A percentile compares a stretch with the other conserved stretches of the same genome.
Evolutionary conservation across 2,888 invertebrate genomes (phyloP).

Genomic region (Cepaea hortensis): DNA sequence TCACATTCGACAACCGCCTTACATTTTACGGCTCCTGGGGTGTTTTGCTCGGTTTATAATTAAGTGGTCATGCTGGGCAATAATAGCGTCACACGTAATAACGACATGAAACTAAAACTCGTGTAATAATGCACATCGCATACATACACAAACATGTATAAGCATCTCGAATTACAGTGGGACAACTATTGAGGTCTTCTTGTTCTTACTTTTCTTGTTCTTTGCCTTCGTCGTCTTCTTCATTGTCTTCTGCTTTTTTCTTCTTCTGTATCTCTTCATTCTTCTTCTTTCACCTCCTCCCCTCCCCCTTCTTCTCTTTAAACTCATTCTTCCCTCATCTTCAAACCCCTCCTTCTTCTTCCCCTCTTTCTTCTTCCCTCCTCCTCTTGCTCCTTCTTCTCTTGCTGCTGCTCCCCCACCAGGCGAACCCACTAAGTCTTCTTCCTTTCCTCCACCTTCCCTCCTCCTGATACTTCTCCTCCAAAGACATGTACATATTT

Average conservation of each 20-base stretch:
- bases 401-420: not conserved
- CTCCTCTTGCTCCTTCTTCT: not conserved
- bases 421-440: not conserved
- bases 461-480: not conserved
- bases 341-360: not conserved
- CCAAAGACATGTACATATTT: no score
- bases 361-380: not conserved
- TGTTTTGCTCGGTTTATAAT: no score
- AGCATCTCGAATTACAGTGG: not conserved
- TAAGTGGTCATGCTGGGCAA: no score
- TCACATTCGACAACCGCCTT: no score
- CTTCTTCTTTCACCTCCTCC: not conserved
- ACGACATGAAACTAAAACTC: no score
- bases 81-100: no score
- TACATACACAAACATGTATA: not conserved
- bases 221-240: constrained; percentile 3
- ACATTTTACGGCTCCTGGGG: no score
- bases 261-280: constrained; percentile 11
- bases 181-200: constrained; percentile 1
- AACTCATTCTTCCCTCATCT: not conserved
- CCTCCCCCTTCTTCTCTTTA: not conserved
- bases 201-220: not conserved
- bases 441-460: not conserved
- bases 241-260: not conserved
- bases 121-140: not conserved